These are phyloP conservation scores for Thryonomys swinderianus DNA, from an alignment of 2,113 vertebrate species.

Conservation along the genomic window DNA sequence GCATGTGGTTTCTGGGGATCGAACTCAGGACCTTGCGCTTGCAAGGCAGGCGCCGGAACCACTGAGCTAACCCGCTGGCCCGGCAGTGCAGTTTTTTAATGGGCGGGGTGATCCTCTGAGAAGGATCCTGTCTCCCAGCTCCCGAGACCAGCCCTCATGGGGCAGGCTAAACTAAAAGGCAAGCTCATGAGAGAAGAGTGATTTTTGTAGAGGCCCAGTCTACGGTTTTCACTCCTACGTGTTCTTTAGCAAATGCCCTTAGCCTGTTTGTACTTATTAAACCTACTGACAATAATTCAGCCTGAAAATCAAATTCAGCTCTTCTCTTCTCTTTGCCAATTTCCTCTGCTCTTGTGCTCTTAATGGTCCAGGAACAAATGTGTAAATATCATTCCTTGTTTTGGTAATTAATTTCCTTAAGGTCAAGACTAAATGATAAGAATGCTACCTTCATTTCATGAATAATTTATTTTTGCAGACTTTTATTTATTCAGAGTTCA, in stretches of 20 bases:
- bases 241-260: slow-evolving; percentile 51
- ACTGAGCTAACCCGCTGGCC: too few relatives aligned
- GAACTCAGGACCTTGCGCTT: too few relatives aligned
- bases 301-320: slow-evolving; percentile 57
- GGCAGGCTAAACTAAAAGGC: neutral
- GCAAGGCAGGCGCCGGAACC: too few relatives aligned
- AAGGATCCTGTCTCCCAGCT: neutral
- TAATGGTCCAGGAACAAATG: slow-evolving; percentile 62
- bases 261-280: slow-evolving; percentile 49
- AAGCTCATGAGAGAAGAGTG: neutral
- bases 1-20: too few relatives aligned
- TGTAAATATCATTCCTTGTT: slow-evolving; percentile 70
- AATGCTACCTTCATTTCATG: slow-evolving; percentile 61
- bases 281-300: slow-evolving; percentile 44
- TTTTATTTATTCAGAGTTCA: slow-evolving; percentile 36
- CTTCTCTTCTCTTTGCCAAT: slow-evolving; percentile 48
- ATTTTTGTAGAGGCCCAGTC: neutral
- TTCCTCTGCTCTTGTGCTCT: slow-evolving; percentile 45
- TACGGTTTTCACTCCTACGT: neutral
- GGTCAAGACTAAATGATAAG: slow-evolving; percentile 69
- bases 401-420: slow-evolving; percentile 76
- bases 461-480: slow-evolving; percentile 67
- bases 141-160: neutral
- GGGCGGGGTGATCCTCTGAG: neutral
- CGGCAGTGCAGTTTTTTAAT: neutral